Evolutionary conservation across 2,113 vertebrate genomes (phyloP).

Genomic region (rabbit (Oryctolagus cuniculus)): mOryCun1.1 NC_091445.1:87718501-87719000

Average conservation of each 20-base stretch:
- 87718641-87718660: no score
- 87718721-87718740: neutral
- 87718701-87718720: conserved; percentile 38
- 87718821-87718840: neutral
- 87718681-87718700: conserved; percentile 1
- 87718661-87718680: no score
- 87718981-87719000: neutral
- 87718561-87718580: no score
- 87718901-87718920: neutral
- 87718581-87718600: no score
- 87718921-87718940: conserved; percentile 10
- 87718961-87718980: neutral
- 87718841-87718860: conserved; percentile 11
- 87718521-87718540: no score
- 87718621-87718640: no score
- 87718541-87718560: no score
- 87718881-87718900: neutral
- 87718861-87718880: neutral
- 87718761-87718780: conserved; percentile 52
- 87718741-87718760: neutral
- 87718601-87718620: no score
- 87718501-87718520: no score
- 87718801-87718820: conserved; percentile 20
- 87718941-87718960: neutral
- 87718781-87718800: conserved; percentile 5